Evolutionary conservation across 2,888 invertebrate genomes (phyloP).

Genomic region (Hydrotaea diabolus): DNA sequence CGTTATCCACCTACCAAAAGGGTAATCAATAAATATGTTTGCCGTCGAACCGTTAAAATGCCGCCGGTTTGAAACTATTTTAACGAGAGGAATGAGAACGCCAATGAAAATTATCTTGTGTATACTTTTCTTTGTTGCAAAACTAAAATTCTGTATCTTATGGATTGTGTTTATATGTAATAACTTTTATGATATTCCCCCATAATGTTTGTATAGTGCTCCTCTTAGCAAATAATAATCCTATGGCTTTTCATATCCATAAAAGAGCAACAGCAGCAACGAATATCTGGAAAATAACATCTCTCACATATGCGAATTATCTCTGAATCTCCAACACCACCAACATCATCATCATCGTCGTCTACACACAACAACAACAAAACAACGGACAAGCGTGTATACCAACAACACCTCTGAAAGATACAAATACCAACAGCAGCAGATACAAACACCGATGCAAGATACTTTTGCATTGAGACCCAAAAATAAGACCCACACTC

Average conservation of each 20-base stretch:
- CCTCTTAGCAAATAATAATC: not conserved
- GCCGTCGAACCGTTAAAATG: not conserved
- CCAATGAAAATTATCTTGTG: not conserved
- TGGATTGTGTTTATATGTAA: conserved; percentile 23
- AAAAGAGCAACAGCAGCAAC: not conserved
- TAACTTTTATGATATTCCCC: conserved; percentile 13
- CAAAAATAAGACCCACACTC: not conserved
- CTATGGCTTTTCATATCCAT: not conserved
- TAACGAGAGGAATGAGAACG: not conserved
- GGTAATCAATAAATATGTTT: no score
- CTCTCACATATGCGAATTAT: conserved; percentile 1
- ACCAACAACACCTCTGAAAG: not conserved
- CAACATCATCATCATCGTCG: not conserved
- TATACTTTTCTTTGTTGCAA: conserved; percentile 30
- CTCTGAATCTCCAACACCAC: conserved; percentile 23
- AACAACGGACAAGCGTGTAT: not conserved
- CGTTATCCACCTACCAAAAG: not conserved
- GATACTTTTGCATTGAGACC: not conserved
- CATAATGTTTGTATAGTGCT: not conserved
- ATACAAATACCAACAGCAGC: conserved; percentile 4
- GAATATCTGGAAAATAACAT: conserved; percentile 19
- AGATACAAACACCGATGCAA: not conserved
- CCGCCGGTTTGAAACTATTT: not conserved
- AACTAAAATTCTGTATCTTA: conserved; percentile 13
- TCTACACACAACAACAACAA: not conserved